phyloP scores from a whole-genome alignment of 2,888 invertebrate species.

The Synergus itoensis region DNA sequence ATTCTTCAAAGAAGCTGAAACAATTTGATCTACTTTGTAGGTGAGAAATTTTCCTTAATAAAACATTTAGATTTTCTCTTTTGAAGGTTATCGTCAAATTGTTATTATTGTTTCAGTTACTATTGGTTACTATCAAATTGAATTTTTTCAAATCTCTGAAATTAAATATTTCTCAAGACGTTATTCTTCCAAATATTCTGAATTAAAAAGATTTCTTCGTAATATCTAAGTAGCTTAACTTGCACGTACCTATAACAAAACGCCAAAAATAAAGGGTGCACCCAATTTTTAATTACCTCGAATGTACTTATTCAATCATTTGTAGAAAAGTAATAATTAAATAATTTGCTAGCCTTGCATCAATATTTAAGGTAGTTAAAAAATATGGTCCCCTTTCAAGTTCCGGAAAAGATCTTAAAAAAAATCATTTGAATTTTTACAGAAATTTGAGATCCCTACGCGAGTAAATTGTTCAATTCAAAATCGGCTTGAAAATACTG shows the following conservation, averaged over 20 bases:
- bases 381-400: not conserved
- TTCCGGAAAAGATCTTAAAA: not conserved
- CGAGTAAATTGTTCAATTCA: slow-evolving; percentile 24
- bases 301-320: too few species aligned
- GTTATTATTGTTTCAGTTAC: not conserved
- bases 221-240: not conserved
- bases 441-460: slow-evolving; percentile 35
- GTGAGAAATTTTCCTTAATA: not conserved
- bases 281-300: too few species aligned
- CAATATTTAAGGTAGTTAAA: not conserved
- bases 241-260: not conserved
- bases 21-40: not conserved
- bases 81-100: not conserved
- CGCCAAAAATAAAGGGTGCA: too few species aligned
- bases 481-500: slow-evolving; percentile 45
- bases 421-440: slow-evolving; percentile 32
- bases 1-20: not conserved
- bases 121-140: too few species aligned
- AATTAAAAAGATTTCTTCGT: not conserved
- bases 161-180: too few species aligned
- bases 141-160: too few species aligned
- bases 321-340: too few species aligned
- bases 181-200: not conserved
- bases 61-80: not conserved
- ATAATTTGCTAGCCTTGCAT: not conserved